Evolutionary conservation across 2,113 vertebrate genomes (phyloP).

Genomic region (Arenaria interpres): DNA sequence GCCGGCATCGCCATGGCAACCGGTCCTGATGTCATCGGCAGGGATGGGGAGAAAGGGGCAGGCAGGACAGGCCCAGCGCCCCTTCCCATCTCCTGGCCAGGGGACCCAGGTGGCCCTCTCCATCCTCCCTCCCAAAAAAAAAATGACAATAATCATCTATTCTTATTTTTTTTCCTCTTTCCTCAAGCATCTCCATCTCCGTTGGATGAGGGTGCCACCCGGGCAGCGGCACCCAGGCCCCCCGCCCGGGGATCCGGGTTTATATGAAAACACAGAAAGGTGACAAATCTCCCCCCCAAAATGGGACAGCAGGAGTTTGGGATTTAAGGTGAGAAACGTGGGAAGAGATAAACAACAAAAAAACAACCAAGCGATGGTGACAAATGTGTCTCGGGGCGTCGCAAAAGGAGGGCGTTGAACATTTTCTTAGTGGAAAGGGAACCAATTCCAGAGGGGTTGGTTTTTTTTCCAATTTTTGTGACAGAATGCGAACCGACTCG

Average conservation of each 20-base stretch:
- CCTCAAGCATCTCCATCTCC: not conserved
- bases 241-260: not conserved
- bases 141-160: not conserved
- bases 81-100: rapidly evolving
- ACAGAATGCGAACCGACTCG: too few species aligned
- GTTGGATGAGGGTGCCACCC: not conserved
- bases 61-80: not conserved
- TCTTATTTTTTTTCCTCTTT: not conserved
- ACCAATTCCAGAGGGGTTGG: not conserved
- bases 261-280: not conserved
- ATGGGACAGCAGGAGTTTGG: too few species aligned
- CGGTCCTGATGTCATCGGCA: not conserved
- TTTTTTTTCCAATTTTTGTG: not conserved
- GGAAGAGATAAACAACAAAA: not conserved
- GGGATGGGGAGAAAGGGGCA: not conserved
- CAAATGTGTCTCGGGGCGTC: not conserved
- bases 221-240: not conserved
- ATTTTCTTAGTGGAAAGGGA: not conserved
- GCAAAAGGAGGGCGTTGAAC: rapidly evolving
- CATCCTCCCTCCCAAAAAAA: not conserved
- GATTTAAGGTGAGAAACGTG: rapidly evolving
- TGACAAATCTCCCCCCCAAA: not conserved
- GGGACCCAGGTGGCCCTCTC: not conserved
- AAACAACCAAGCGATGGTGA: not conserved
- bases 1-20: conserved; percentile 18